A percentile compares a stretch with the other conserved stretches of the same genome.
Evolutionary conservation across 2,113 vertebrate species (phyloP).

Genomic region (Crotophaga sulcirostris): DNA sequence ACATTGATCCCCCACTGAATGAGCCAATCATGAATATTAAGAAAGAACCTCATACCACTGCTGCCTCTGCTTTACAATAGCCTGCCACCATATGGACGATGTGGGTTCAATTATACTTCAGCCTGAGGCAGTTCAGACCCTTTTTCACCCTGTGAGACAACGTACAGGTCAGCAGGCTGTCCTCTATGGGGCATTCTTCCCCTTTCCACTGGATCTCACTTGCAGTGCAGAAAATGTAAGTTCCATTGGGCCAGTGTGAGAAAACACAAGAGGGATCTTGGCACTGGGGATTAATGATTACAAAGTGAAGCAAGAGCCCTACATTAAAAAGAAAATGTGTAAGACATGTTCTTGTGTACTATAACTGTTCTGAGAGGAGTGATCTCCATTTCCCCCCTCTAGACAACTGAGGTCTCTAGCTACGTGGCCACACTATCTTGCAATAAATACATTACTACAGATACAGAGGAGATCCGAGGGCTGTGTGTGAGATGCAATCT

Average conservation of each 20-base stretch:
- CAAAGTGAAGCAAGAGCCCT: not conserved
- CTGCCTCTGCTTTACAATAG: not conserved
- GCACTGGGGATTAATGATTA: not conserved
- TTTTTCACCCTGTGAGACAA: not conserved
- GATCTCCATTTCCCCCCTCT: not conserved
- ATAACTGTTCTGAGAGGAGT: not conserved
- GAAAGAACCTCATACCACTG: not conserved
- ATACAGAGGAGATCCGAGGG: not conserved
- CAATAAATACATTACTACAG: not conserved
- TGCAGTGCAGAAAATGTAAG: not conserved
- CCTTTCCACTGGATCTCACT: not conserved
- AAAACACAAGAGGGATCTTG: not conserved
- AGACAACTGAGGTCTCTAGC: not conserved
- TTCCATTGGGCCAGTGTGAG: not conserved
- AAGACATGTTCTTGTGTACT: not conserved
- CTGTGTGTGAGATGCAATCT: not conserved
- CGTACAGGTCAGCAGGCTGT: not conserved
- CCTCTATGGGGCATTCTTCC: fast-evolving
- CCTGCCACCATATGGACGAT: not conserved
- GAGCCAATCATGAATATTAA: not conserved
- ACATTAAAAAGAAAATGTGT: not conserved
- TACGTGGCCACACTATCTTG: not conserved
- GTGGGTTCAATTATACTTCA: not conserved
- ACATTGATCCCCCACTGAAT: not conserved
- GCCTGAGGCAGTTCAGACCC: not conserved